Evolutionary conservation across 2,797 vertebrate species (phyloP), one percentile per base, ranked within the genome.

Genomic region (Balearica regulorum): DNA sequence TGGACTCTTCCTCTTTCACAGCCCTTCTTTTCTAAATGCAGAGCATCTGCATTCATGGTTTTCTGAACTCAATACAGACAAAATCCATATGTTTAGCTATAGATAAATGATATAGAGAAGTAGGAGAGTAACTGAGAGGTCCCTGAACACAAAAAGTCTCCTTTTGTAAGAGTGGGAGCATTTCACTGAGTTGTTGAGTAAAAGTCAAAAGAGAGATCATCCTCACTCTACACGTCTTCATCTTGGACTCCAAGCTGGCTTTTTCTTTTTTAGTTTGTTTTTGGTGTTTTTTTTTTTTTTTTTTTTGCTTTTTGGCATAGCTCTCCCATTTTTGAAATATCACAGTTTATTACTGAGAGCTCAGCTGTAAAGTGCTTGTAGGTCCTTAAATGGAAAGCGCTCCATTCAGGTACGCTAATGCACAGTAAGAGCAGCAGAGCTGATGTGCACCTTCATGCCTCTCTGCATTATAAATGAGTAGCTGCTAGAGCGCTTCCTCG

Each of bases 381-480:
- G 82, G 60, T 85, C 31, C 48, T 82, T 20, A 0, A 24, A 35
- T 3, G 64, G 29, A 55, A 92, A 80, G 51, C 16, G 54, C 51
- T 11, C 61, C 54, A 41, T 53, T 79, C 28, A 28, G 60, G 81
- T 70, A 43, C 54, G 9, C 17, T 78, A 80, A 77, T 33, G 64
- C 83, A 49, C 1, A 3, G 71, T 17, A 82, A 83, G 35, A 76
- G 83, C 83, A 51, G 77, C 83, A 73, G 75, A 89, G 57, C 79
- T 43, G 57, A 61, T 37, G 72, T 43, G 76, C 31, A 12, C 49
- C 68, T 79, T 94, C 62, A n/a, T 93, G 79, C 46, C 76, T 79
- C 46, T 48, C 20, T 93, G 54, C 70, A 91, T 94, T 83, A 95
- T 86, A 94, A 89, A 96, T 86, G 85, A 94, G n/a, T 28, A 78